These are phyloP conservation scores for Thelaira solivaga DNA, from an alignment of 2,888 invertebrate genomes.

Conservation along the genomic window DNA sequence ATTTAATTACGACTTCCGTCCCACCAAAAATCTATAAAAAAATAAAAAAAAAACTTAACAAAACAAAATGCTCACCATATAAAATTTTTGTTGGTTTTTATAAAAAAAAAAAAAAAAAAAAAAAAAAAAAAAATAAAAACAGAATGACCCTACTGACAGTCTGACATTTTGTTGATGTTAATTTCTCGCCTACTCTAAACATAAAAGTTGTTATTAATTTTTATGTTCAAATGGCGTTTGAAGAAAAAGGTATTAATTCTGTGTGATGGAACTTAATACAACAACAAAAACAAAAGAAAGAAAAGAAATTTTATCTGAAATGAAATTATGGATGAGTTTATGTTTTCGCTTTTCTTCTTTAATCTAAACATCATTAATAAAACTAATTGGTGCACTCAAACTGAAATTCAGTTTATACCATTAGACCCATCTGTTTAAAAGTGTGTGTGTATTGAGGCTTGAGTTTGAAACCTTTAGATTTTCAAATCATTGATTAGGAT, in stretches of 20 bases:
- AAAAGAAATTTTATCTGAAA: slow-evolving; percentile 30
- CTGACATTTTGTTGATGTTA: slow-evolving; percentile 66
- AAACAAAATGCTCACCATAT: background rate
- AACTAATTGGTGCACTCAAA: slow-evolving; percentile 50
- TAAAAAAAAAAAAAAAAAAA: background rate
- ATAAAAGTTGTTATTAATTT: slow-evolving; percentile 40
- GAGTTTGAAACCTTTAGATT: slow-evolving; percentile 23
- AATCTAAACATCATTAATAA: slow-evolving; percentile 60
- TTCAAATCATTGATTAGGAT: slow-evolving; percentile 38
- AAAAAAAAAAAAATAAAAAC: slow-evolving; percentile 22
- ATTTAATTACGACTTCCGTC: slow-evolving; percentile 59
- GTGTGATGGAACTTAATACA: background rate
- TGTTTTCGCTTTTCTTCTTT: background rate
- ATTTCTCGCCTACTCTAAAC: slow-evolving; percentile 63
- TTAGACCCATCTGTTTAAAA: slow-evolving; percentile 35
- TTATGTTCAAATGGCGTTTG: slow-evolving; percentile 1
- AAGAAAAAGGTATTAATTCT: slow-evolving; percentile 25
- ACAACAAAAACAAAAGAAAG: too few relatives aligned
- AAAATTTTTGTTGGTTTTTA: background rate
- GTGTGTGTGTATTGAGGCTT: background rate
- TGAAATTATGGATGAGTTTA: slow-evolving; percentile 19
- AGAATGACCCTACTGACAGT: slow-evolving; percentile 52
- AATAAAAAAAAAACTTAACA: background rate
- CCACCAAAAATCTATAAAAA: too few relatives aligned
- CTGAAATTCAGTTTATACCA: slow-evolving; percentile 7